Evolutionary conservation across 2,113 vertebrate genomes (phyloP).

Genomic region (Plectropomus leopardus): DNA sequence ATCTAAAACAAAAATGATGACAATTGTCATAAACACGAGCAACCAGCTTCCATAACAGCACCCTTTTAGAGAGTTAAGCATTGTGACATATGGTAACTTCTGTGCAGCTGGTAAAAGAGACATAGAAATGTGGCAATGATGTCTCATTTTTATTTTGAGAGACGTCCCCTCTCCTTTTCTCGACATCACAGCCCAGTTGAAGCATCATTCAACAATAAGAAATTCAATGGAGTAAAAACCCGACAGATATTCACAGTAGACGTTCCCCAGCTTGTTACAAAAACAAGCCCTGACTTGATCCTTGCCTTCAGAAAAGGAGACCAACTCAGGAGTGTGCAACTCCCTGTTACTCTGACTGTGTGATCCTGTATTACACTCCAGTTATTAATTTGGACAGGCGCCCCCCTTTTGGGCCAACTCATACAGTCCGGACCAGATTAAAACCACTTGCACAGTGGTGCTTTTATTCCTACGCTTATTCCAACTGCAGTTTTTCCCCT

Average conservation of each 20-base stretch:
- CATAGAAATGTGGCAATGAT: neutral
- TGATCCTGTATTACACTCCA: slow-evolving; percentile 55
- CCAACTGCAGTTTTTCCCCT: slow-evolving; percentile 59
- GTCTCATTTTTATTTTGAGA: slow-evolving; percentile 5
- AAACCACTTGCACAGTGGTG: slow-evolving; percentile 73
- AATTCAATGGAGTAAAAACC: slow-evolving; percentile 16
- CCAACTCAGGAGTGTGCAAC: slow-evolving; percentile 35
- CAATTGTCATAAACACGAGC: slow-evolving; percentile 4
- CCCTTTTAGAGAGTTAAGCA: neutral
- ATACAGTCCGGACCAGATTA: slow-evolving; percentile 63
- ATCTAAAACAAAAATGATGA: neutral
- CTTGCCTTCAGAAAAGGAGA: slow-evolving; percentile 45
- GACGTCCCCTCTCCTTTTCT: neutral
- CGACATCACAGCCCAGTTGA: neutral
- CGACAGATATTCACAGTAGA: slow-evolving; percentile 43
- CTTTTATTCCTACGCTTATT: slow-evolving; percentile 74
- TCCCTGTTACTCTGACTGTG: slow-evolving; percentile 50
- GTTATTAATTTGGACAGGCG: slow-evolving; percentile 73
- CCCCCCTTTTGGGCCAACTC: slow-evolving; percentile 44
- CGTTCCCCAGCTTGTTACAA: slow-evolving; percentile 37
- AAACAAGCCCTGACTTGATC: slow-evolving; percentile 73
- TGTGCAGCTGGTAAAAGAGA: neutral
- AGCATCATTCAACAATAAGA: slow-evolving; percentile 29
- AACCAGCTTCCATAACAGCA: neutral
- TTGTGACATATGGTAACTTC: neutral